Percentiles rank a stretch among this genome's conserved stretches.
These are phyloP conservation scores for Zygothrica quintamaculata DNA, from an alignment of 2,888 invertebrate species.

Conservation along the genomic window DNA sequence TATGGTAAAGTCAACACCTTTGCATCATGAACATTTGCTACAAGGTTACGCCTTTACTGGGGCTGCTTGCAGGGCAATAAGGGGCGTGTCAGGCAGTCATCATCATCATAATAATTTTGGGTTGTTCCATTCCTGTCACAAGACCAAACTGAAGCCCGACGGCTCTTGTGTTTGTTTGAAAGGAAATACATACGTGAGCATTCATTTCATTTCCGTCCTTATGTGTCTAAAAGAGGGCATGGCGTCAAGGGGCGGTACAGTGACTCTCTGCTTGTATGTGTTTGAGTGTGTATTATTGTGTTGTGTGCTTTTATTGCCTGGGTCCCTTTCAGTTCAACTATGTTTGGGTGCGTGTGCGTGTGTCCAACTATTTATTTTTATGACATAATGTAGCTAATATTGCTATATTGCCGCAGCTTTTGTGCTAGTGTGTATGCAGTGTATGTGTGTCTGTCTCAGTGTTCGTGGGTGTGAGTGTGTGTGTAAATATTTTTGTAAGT, in stretches of 20 bases:
- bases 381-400: slow-evolving; percentile 71
- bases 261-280: background rate
- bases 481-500: slow-evolving; percentile 49
- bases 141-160: slow-evolving; percentile 14
- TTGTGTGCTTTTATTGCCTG: slow-evolving; percentile 53
- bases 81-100: slow-evolving; percentile 13
- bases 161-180: slow-evolving; percentile 47
- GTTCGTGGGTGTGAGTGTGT: too few relatives aligned
- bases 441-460: too few relatives aligned
- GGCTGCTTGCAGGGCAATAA: background rate
- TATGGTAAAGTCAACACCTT: slow-evolving; percentile 22
- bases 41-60: background rate
- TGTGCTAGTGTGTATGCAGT: background rate
- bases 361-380: slow-evolving; percentile 75
- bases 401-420: slow-evolving; percentile 26
- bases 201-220: slow-evolving; percentile 57
- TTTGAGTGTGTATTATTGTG: slow-evolving; percentile 42
- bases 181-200: slow-evolving; percentile 58
- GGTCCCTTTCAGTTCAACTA: slow-evolving; percentile 19
- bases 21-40: background rate
- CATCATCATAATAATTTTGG: slow-evolving; percentile 63
- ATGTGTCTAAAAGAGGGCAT: slow-evolving; percentile 40
- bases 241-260: too few relatives aligned
- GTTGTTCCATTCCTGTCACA: background rate
- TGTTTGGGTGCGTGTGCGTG: slow-evolving; percentile 20